A percentile compares a stretch with the other conserved stretches of the same genome.
These are phyloP conservation scores for Apotomis betuletana DNA, from an alignment of 2,888 invertebrate species.

Conservation along the genomic window DNA sequence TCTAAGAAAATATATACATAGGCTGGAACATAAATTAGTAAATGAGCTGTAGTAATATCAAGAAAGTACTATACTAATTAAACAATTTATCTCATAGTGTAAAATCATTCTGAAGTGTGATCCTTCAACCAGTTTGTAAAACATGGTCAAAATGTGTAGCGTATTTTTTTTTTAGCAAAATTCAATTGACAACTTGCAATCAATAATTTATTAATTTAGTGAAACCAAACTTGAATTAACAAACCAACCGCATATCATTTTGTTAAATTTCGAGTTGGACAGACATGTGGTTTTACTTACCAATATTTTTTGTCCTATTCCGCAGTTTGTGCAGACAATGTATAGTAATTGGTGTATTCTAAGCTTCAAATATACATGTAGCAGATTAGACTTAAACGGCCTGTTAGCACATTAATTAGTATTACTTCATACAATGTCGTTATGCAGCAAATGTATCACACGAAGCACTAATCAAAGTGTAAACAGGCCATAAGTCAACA, in stretches of 20 bases:
- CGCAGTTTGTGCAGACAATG: conserved; percentile 22
- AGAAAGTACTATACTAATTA: conserved; percentile 8
- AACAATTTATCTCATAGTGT: neutral
- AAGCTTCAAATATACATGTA: conserved; percentile 36
- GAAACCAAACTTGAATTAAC: neutral
- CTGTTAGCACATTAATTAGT: no score
- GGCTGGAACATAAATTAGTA: conserved; percentile 19
- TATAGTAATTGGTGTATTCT: conserved; percentile 34
- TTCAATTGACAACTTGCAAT: neutral
- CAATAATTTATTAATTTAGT: neutral
- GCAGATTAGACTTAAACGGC: conserved; percentile 22
- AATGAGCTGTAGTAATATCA: conserved; percentile 27
- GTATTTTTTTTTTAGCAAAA: neutral
- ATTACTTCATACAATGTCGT: no score
- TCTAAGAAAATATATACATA: neutral
- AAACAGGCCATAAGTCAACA: conserved; percentile 31
- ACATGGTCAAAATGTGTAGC: neutral
- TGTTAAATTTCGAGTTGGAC: conserved; percentile 9
- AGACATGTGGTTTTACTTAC: conserved; percentile 11
- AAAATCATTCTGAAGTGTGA: conserved; percentile 3
- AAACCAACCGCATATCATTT: neutral
- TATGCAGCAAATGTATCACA: no score
- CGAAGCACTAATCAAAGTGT: no score
- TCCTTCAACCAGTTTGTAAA: neutral
- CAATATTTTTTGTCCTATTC: conserved; percentile 28